A percentile compares a stretch with the other conserved stretches of the same genome.
Evolutionary conservation across 1,140 invertebrate species (phyloP).

Genomic region (Sipha flava): DNA sequence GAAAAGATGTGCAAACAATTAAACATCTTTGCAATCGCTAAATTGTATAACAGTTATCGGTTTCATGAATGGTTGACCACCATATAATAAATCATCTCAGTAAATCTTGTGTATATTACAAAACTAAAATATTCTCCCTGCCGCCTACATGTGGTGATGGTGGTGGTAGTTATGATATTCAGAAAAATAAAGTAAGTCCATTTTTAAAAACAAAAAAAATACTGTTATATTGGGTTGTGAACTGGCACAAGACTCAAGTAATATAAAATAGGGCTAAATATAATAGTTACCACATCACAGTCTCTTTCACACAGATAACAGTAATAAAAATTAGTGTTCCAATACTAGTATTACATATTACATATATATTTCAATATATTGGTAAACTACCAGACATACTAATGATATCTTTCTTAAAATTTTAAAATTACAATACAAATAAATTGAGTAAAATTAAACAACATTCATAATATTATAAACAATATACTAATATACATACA

Average conservation of each 20-base stretch:
- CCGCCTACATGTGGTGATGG: too few species aligned
- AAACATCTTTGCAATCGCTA: too few species aligned
- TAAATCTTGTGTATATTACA: too few species aligned
- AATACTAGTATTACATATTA: not conserved
- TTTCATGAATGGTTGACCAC: too few species aligned
- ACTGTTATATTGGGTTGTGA: slow-evolving; percentile 22
- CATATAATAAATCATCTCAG: too few species aligned
- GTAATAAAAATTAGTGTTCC: not conserved
- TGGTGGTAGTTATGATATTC: too few species aligned
- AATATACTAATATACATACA: not conserved
- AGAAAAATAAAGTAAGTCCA: not conserved
- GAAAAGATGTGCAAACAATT: too few species aligned
- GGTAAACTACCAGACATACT: not conserved
- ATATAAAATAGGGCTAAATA: slow-evolving; percentile 4
- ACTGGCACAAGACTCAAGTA: slow-evolving; percentile 16
- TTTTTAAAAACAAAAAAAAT: not conserved
- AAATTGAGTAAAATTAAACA: not conserved
- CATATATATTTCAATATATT: not conserved
- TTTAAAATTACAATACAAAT: slow-evolving; percentile 5
- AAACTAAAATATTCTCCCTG: too few species aligned
- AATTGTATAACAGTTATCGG: too few species aligned
- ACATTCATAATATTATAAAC: not conserved
- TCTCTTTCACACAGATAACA: slow-evolving; percentile 24
- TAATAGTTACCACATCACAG: slow-evolving; percentile 14
- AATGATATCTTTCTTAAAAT: not conserved